Percentiles rank a stretch among this genome's conserved stretches.
These are phyloP conservation scores for Caenorhabditis latens DNA, from an alignment of 1,140 invertebrate species.

Conservation along the genomic window DNA sequence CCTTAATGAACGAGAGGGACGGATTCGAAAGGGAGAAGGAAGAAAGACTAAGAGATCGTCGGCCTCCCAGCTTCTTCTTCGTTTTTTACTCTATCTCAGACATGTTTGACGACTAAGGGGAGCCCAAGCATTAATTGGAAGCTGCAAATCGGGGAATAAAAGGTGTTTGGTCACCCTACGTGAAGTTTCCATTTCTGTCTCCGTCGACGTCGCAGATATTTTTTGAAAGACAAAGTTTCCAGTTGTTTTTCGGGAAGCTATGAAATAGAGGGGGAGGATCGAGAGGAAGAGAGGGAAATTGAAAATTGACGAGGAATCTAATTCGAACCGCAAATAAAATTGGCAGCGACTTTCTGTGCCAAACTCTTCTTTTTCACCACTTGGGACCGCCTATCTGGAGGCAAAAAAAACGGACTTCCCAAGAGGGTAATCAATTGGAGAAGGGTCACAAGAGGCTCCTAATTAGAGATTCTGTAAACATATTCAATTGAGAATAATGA, in stretches of 20 bases:
- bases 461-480: slow-evolving; percentile 1
- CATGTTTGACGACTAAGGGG: slow-evolving; percentile 1
- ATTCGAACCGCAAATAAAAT: slow-evolving; percentile 48
- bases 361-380: background rate
- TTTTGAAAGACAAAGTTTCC: background rate
- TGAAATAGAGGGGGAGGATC: slow-evolving; percentile 17
- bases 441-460: background rate
- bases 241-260: slow-evolving; percentile 15
- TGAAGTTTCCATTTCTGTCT: background rate
- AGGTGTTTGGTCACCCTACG: background rate
- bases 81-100: background rate
- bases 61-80: background rate
- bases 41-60: background rate
- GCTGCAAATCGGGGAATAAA: background rate
- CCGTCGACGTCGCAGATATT: background rate
- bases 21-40: background rate
- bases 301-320: slow-evolving; percentile 47
- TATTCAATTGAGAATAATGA: background rate
- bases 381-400: slow-evolving; percentile 5
- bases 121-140: slow-evolving; percentile 19
- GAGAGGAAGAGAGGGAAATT: slow-evolving; percentile 17
- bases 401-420: background rate
- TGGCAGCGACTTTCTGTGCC: background rate
- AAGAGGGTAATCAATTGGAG: background rate
- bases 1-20: slow-evolving; percentile 35